Evolutionary conservation across 2,888 invertebrate genomes (phyloP).

Genomic region (Endomychus coccineus): DNA sequence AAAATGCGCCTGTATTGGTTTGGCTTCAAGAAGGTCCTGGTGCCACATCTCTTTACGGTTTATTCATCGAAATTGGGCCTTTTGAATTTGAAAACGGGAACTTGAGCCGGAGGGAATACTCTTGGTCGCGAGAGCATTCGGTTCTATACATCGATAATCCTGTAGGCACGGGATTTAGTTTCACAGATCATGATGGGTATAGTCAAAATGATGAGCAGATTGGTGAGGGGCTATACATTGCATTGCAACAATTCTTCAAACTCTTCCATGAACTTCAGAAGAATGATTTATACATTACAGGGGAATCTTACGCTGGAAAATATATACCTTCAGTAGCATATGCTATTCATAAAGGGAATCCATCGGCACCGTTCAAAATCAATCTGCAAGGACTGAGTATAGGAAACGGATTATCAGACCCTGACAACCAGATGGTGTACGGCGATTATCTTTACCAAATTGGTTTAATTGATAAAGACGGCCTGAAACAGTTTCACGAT

Average conservation of each 20-base stretch:
- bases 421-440: slow-evolving; percentile 62
- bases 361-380: slow-evolving; percentile 35
- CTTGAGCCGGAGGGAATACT: slow-evolving; percentile 53
- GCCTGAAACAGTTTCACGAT: too few relatives aligned
- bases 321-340: slow-evolving; percentile 68
- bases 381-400: slow-evolving; percentile 61
- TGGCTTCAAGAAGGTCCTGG: slow-evolving; percentile 14
- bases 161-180: slow-evolving; percentile 85
- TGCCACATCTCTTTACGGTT: slow-evolving; percentile 10
- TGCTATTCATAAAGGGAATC: slow-evolving; percentile 57
- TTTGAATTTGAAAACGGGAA: slow-evolving; percentile 36
- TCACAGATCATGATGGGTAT: slow-evolving; percentile 70
- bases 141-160: slow-evolving; percentile 86
- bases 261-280: slow-evolving; percentile 65
- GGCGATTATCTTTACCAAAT: slow-evolving; percentile 68
- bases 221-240: slow-evolving; percentile 67
- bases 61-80: slow-evolving; percentile 13
- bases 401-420: slow-evolving; percentile 70
- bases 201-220: slow-evolving; percentile 70
- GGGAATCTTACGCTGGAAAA: slow-evolving; percentile 81
- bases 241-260: slow-evolving; percentile 70
- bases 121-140: slow-evolving; percentile 70
- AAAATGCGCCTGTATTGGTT: slow-evolving; percentile 11
- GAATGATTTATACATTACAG: slow-evolving; percentile 76
- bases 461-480: slow-evolving; percentile 59